Evolutionary conservation across 2,797 vertebrate genomes (phyloP).

Genomic region (Echeneis naucrates): DNA sequence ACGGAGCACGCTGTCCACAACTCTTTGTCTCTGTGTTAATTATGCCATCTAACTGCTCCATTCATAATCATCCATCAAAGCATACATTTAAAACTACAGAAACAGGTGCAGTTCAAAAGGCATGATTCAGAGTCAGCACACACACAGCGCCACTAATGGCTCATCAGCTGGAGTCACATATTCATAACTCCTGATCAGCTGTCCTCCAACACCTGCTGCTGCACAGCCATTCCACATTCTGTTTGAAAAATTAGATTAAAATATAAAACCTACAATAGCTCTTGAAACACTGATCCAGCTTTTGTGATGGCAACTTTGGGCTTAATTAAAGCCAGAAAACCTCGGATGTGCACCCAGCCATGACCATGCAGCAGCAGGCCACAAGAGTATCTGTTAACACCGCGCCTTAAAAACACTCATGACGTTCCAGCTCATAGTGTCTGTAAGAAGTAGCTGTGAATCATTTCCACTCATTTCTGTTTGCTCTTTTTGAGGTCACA

Average conservation of each 20-base stretch:
- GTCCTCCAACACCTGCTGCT: slow-evolving; percentile 16
- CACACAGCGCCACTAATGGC: background rate
- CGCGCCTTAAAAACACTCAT: slow-evolving; percentile 35
- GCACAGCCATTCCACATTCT: background rate
- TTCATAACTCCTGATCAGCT: background rate
- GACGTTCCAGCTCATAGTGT: slow-evolving; percentile 13
- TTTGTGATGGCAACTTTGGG: slow-evolving; percentile 45
- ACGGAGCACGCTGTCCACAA: slow-evolving; percentile 4
- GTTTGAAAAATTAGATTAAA: slow-evolving; percentile 22
- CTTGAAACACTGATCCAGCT: slow-evolving; percentile 8
- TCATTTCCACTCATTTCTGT: background rate
- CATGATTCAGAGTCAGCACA: too few relatives aligned
- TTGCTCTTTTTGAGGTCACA: slow-evolving; percentile 2
- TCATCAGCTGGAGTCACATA: background rate
- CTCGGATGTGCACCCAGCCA: slow-evolving; percentile 23
- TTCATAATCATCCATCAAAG: too few relatives aligned
- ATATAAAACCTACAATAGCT: slow-evolving; percentile 17
- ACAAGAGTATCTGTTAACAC: slow-evolving; percentile 38
- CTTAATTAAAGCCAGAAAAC: slow-evolving; percentile 55
- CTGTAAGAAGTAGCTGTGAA: background rate
- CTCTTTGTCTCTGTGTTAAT: background rate
- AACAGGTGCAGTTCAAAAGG: background rate
- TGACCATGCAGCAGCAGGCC: slow-evolving; percentile 43
- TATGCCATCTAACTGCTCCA: background rate
- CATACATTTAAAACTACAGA: too few relatives aligned